These are phyloP conservation scores for Heliothis subflexa DNA, from an alignment of 1,140 invertebrate species.

Conservation along the genomic window DNA sequence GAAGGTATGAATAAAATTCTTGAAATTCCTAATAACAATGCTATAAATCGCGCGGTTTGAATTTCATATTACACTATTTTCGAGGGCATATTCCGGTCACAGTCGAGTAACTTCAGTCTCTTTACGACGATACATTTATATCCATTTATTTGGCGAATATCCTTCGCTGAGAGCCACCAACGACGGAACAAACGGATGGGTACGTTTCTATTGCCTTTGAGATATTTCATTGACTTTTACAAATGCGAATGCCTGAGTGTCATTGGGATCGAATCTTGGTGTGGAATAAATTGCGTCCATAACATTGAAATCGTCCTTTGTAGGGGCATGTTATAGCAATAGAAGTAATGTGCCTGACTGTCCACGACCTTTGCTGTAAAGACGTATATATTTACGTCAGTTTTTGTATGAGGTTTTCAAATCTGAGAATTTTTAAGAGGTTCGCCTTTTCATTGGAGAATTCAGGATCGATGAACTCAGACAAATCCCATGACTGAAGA, in stretches of 20 bases:
- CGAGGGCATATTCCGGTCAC: slow-evolving; percentile 47
- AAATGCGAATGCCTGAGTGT: slow-evolving; percentile 53
- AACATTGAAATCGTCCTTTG: slow-evolving; percentile 44
- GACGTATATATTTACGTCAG: not conserved
- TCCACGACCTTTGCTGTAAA: not conserved
- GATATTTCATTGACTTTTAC: slow-evolving; percentile 63
- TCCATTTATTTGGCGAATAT: slow-evolving; percentile 59
- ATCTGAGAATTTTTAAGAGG: too few species aligned
- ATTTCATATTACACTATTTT: slow-evolving; percentile 43
- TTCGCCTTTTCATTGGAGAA: not conserved
- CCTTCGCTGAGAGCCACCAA: slow-evolving; percentile 49
- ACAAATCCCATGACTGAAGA: not conserved
- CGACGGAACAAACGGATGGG: slow-evolving; percentile 55
- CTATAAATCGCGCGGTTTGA: slow-evolving; percentile 36
- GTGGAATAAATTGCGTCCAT: slow-evolving; percentile 47
- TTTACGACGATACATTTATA: slow-evolving; percentile 57
- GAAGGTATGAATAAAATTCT: not conserved
- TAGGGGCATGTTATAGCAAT: slow-evolving; percentile 24
- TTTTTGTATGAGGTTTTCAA: not conserved
- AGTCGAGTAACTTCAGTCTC: slow-evolving; percentile 51
- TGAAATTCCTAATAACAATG: slow-evolving; percentile 12
- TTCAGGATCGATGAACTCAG: not conserved
- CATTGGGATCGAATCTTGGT: slow-evolving; percentile 49
- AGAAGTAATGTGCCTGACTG: slow-evolving; percentile 12
- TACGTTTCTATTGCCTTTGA: slow-evolving; percentile 57